Percentiles rank a stretch among this genome's conserved stretches.
These are phyloP conservation scores for Xerus inauris DNA, from an alignment of 2,113 vertebrate genomes.

Conservation along the genomic window DNA sequence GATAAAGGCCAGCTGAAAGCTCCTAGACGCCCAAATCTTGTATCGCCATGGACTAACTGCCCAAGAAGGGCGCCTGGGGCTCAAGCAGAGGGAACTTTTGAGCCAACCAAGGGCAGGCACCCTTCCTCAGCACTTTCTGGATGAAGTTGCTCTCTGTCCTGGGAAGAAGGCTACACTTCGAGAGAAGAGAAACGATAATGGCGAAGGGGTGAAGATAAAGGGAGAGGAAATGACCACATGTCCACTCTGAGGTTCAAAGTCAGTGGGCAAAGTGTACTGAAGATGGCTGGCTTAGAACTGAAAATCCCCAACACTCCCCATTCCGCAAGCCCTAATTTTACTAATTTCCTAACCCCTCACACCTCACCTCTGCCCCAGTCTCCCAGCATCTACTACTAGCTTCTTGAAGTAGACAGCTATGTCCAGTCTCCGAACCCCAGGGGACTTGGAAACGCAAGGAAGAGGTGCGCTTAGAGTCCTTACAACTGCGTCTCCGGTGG, in stretches of 20 bases:
- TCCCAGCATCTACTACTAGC: neutral
- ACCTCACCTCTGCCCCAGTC: neutral
- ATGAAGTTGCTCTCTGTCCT: neutral
- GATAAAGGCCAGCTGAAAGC: neutral
- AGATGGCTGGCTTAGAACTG: neutral
- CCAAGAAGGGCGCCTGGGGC: neutral
- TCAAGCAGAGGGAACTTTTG: constrained; percentile 55
- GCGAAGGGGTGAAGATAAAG: too few relatives aligned
- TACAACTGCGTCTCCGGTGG: neutral
- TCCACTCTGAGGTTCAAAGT: neutral
- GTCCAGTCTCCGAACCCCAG: neutral
- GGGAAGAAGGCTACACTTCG: neutral
- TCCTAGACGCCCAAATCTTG: neutral
- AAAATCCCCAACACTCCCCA: neutral
- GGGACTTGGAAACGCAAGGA: neutral
- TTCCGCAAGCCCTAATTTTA: neutral
- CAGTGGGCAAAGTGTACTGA: too few relatives aligned
- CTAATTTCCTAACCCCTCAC: neutral
- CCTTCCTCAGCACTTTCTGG: neutral
- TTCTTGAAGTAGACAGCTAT: neutral
- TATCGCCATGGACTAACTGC: neutral
- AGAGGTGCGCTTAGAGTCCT: neutral
- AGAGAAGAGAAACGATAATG: neutral
- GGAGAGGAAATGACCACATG: too few relatives aligned
- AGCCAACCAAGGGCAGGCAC: neutral